Percentiles rank a stretch among this genome's conserved stretches.
phyloP scores from a whole-genome alignment of 2,113 vertebrate genomes.

The Alethe diademata region DNA sequence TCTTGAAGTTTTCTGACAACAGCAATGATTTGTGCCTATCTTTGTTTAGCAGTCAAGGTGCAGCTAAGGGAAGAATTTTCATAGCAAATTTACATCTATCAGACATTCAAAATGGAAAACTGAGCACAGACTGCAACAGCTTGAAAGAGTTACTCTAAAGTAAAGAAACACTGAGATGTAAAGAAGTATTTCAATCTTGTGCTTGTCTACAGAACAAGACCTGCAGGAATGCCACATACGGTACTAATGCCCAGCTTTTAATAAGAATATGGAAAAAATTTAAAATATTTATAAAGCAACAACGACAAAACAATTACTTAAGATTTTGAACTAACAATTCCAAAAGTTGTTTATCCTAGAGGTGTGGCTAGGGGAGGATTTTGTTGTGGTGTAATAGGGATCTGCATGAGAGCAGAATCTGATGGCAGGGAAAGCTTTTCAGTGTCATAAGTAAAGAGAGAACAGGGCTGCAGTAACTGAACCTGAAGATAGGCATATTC shows the following conservation, averaged over 20 bases:
- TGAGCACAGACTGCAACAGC: background rate
- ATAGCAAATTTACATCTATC: background rate
- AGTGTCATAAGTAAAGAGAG: background rate
- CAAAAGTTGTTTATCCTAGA: background rate
- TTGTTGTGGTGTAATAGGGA: rapidly evolving
- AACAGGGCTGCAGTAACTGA: background rate
- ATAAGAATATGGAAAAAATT: background rate
- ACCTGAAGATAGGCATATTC: background rate
- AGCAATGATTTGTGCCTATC: background rate
- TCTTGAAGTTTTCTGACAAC: background rate
- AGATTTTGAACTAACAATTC: background rate
- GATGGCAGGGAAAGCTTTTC: background rate
- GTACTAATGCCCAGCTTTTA: background rate
- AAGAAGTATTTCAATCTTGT: background rate
- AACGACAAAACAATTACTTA: no score
- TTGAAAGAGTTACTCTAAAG: background rate
- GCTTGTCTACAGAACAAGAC: background rate
- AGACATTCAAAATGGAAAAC: background rate
- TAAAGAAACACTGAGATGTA: background rate
- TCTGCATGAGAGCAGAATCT: background rate
- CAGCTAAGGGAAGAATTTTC: background rate
- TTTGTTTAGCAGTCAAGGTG: background rate
- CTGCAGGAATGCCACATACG: background rate
- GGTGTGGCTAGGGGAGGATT: background rate
- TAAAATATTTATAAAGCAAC: background rate